Percentiles rank a stretch among this genome's conserved stretches.
Evolutionary conservation across 1,140 invertebrate species (phyloP).

Genomic region (Rhopalosiphum padi): DNA sequence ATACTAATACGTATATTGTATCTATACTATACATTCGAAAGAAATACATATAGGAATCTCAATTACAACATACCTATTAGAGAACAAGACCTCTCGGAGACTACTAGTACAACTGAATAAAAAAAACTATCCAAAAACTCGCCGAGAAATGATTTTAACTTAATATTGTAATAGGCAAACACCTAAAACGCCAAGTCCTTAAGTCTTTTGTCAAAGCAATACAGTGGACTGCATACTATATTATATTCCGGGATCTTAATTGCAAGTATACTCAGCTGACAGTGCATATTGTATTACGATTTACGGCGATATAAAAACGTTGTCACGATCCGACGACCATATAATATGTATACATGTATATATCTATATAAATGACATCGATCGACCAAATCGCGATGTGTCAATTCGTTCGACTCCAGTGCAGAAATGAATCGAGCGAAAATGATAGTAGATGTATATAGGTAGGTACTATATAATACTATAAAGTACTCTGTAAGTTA

Average conservation of each 20-base stretch:
- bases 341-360: neutral
- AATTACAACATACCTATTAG: no score
- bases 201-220: neutral
- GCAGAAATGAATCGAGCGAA: neutral
- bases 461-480: neutral
- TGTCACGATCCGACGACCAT: neutral
- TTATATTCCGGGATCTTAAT: neutral
- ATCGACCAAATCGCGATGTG: constrained; percentile 11
- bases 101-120: neutral
- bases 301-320: neutral
- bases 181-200: neutral
- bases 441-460: neutral
- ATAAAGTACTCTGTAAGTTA: neutral
- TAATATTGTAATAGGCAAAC: neutral
- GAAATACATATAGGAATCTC: no score
- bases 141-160: neutral
- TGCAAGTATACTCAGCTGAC: neutral
- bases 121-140: neutral
- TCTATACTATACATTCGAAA: no score
- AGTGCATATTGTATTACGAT: neutral
- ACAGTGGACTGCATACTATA: neutral
- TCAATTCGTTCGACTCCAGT: neutral
- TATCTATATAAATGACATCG: neutral
- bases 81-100: no score
- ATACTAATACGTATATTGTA: no score